A percentile compares a stretch with the other conserved stretches of the same genome.
Conservation (phyloP, 2,113 vertebrate genomes). For the Poecile atricapillus region DNA sequence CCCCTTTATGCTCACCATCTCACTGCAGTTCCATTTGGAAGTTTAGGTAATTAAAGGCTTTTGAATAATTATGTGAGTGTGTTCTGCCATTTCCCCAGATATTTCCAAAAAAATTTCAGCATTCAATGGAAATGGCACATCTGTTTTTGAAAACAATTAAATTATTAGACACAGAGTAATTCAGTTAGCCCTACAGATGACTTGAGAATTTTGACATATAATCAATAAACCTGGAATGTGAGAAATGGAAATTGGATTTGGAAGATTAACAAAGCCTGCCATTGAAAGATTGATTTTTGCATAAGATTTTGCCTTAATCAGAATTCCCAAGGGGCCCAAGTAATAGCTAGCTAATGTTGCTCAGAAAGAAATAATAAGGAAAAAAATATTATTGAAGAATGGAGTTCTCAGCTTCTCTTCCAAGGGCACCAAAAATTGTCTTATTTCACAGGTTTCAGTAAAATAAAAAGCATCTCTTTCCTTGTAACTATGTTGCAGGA, state of each 20-base stretch:
- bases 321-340: not conserved
- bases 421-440: not conserved
- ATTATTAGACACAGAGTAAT: slow-evolving; percentile 70
- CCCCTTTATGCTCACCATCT: not conserved
- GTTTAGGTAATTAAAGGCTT: slow-evolving; percentile 4
- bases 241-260: slow-evolving; percentile 64
- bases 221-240: slow-evolving; percentile 70
- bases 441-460: not conserved
- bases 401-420: not conserved
- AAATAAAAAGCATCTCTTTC: not conserved
- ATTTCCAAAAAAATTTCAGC: slow-evolving; percentile 62
- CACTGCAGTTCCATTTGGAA: not conserved
- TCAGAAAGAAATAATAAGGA: not conserved
- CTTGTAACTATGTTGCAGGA: not conserved
- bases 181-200: slow-evolving; percentile 58
- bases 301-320: slow-evolving; percentile 2
- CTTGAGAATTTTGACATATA: slow-evolving; percentile 56
- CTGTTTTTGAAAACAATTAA: slow-evolving; percentile 74
- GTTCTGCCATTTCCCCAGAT: slow-evolving; percentile 51
- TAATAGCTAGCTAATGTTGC: not conserved
- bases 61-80: not conserved
- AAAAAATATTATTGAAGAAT: not conserved
- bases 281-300: slow-evolving; percentile 56
- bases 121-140: slow-evolving; percentile 63
- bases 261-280: slow-evolving; percentile 62